Evolutionary conservation across 1,140 invertebrate genomes (phyloP).

Genomic region (Thaumatotibia leucotreta): DNA sequence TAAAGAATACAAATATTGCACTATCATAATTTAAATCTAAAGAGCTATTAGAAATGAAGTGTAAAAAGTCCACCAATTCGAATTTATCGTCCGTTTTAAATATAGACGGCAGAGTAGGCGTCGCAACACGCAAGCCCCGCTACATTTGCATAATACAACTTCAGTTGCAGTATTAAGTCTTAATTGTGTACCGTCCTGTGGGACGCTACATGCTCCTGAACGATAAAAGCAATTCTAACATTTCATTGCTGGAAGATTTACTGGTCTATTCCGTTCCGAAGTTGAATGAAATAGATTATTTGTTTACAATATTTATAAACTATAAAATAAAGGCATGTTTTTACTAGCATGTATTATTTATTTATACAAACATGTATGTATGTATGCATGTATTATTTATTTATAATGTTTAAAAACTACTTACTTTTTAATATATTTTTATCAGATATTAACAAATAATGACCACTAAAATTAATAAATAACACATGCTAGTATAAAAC

Average conservation of each 20-base stretch:
- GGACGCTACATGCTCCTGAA: constrained; percentile 40
- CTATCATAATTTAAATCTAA: not conserved
- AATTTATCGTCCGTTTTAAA: constrained; percentile 38
- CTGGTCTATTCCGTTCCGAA: not conserved
- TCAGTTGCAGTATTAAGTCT: constrained; percentile 67
- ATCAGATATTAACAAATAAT: too few species aligned
- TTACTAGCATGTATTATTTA: too few species aligned
- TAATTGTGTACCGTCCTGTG: constrained; percentile 58
- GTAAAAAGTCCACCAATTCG: constrained; percentile 1
- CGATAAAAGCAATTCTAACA: constrained; percentile 47
- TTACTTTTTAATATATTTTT: too few species aligned
- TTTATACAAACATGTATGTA: too few species aligned
- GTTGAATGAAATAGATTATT: not conserved
- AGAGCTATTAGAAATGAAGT: not conserved
- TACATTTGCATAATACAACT: constrained; percentile 72
- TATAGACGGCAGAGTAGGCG: constrained; percentile 55
- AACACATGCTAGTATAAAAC: too few species aligned
- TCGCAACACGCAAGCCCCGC: constrained; percentile 54
- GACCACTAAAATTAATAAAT: too few species aligned
- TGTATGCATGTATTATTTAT: too few species aligned
- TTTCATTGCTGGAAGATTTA: constrained; percentile 33
- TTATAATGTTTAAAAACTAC: too few species aligned
- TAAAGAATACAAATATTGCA: too few species aligned
- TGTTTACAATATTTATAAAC: not conserved
- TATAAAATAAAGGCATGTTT: too few species aligned